These are phyloP conservation scores for Trachops cirrhosus DNA, from an alignment of 2,797 vertebrate species.

Conservation along the genomic window DNA sequence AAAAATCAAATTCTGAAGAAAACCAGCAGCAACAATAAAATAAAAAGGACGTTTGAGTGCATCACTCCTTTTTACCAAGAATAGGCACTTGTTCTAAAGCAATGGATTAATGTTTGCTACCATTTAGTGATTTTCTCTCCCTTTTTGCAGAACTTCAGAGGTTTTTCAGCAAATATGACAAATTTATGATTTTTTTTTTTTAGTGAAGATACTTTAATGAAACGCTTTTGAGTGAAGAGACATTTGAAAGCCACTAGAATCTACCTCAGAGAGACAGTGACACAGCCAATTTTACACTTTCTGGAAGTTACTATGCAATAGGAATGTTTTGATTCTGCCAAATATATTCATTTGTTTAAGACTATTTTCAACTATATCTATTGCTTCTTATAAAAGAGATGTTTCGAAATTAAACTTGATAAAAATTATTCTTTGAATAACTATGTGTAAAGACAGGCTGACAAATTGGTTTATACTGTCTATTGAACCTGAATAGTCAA, in stretches of 20 bases:
- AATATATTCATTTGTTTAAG: background rate
- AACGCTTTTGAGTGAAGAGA: background rate
- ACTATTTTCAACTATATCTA: background rate
- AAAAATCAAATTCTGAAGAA: slow-evolving; percentile 22
- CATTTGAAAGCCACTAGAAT: background rate
- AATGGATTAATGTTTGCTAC: background rate
- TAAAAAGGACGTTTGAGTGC: background rate
- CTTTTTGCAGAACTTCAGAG: background rate
- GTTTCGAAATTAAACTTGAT: slow-evolving; percentile 16
- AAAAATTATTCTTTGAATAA: background rate
- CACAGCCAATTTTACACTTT: background rate
- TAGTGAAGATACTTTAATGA: background rate
- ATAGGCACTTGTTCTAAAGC: background rate
- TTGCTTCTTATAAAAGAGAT: background rate
- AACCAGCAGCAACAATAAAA: background rate
- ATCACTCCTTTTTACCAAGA: background rate
- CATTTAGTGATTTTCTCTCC: background rate
- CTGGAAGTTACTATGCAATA: background rate
- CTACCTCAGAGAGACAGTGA: background rate
- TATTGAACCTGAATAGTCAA: slow-evolving; percentile 8
- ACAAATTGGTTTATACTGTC: background rate
- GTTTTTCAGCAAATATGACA: background rate
- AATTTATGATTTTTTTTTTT: background rate
- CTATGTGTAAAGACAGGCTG: background rate
- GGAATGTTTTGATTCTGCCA: background rate